A percentile compares a stretch with the other conserved stretches of the same genome.
These are phyloP conservation scores for Grallaria varia DNA, from an alignment of 2,113 vertebrate genomes.

Conservation along the genomic window DNA sequence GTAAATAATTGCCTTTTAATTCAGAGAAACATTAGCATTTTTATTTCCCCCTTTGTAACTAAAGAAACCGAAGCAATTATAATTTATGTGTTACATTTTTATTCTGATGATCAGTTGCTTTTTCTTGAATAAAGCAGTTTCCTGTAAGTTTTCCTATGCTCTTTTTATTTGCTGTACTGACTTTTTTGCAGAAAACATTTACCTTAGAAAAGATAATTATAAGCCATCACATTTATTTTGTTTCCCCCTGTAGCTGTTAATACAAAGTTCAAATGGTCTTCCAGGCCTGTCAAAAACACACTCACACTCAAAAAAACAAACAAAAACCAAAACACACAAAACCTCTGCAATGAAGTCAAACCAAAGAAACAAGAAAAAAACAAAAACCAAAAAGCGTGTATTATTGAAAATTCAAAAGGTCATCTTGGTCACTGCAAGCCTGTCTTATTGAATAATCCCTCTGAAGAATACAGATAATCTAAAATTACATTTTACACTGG, in stretches of 20 bases:
- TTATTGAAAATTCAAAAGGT: slow-evolving; percentile 47
- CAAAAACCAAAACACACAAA: no score
- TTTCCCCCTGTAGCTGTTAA: slow-evolving; percentile 5
- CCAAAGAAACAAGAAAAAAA: background rate
- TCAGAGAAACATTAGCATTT: background rate
- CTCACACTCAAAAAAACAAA: no score
- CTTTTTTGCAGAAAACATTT: slow-evolving; percentile 9
- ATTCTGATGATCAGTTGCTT: background rate
- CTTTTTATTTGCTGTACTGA: background rate
- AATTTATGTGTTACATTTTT: background rate
- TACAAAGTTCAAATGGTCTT: slow-evolving; percentile 38
- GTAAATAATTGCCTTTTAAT: background rate
- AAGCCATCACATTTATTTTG: background rate
- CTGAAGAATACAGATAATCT: slow-evolving; percentile 29
- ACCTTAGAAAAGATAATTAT: slow-evolving; percentile 25
- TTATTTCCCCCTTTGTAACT: background rate
- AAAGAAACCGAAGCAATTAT: background rate
- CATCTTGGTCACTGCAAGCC: background rate
- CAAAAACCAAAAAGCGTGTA: background rate
- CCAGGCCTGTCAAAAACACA: background rate
- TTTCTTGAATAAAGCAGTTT: background rate
- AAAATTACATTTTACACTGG: slow-evolving; percentile 39
- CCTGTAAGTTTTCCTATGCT: background rate
- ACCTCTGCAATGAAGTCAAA: background rate
- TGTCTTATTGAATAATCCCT: background rate